These are phyloP conservation scores for Cossypha dichroa DNA, from an alignment of 2,797 vertebrate genomes.

Conservation along the genomic window DNA sequence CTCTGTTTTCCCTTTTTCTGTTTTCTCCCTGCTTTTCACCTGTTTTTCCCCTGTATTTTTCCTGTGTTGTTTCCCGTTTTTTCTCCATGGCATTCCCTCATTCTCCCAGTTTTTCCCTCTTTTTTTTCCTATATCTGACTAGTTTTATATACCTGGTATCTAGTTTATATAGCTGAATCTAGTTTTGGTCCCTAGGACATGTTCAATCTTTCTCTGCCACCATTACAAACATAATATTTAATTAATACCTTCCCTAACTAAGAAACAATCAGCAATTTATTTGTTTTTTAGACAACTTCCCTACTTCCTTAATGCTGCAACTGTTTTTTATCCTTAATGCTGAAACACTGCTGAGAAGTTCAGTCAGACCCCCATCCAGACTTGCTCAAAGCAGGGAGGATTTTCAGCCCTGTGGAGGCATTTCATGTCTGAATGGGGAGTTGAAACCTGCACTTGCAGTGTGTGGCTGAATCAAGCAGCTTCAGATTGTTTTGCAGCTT, in stretches of 20 bases:
- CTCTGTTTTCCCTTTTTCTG: no score
- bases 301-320: neutral
- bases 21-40: neutral
- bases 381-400: neutral
- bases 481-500: conserved; percentile 17
- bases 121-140: neutral
- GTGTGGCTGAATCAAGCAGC: neutral
- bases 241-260: neutral
- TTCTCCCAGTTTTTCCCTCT: neutral
- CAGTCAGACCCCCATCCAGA: neutral
- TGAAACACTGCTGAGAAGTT: neutral
- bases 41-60: neutral
- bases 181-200: neutral
- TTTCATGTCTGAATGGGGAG: neutral
- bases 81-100: neutral
- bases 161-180: no score
- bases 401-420: neutral
- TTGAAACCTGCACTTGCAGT: neutral
- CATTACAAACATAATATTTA: neutral
- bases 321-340: neutral
- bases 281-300: neutral
- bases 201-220: neutral
- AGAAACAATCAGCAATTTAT: neutral
- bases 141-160: neutral
- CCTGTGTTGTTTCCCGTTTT: neutral